Base-by-base conservation (phyloP, 2,797 vertebrate species). In the Petrocephalus sullivani region DNA sequence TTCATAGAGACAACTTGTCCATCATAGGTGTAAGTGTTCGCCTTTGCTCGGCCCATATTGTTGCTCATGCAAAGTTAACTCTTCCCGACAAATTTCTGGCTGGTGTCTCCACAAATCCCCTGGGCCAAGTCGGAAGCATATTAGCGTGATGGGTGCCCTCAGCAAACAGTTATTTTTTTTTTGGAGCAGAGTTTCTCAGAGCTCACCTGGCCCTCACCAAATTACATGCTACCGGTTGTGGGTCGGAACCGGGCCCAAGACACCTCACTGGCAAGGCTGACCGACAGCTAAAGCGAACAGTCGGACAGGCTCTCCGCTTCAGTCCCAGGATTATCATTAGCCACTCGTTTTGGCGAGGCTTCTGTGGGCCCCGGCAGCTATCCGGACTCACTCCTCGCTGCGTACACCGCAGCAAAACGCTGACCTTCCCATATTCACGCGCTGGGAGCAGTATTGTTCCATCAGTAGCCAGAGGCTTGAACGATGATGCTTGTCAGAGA, bases 351-450 rank as follows among this genome's bases (percentile, higher is more conserved):
- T 41, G 71, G 33, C 5, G 19, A 78, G 2, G 71, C 37, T 49
- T 78, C 37, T 0, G 71, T n/a, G 33, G 7, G 71, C 5, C 37
- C 37, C 1, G 16, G 41, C 41, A 49, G 71, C 71, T 46, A 78
- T 78, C n/a, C 41, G 41, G 71, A 78, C 71, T 46, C 37, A 46
- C 67, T 93, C 92, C 92, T 92, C 93, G 93, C 93, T 91, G 90
- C 78, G 90, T 92, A 93, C 94, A 94, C 93, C 93, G 92, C 93
- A 94, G 93, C 95, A 97, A 97, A 97, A 96, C 90, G 97, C 97
- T 98, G 98, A 99, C 97, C 98, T 98, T 99, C 97, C 98, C 98
- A 96, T 97, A 98, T 98, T 98, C 97, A 96, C 96, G 96, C 96
- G 96, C 96, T 93, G 94, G 96, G 96, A 97, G 95, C 95, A 96